phyloP scores from a whole-genome alignment of 2,888 invertebrate species.

The Leptopilina drosophilae region DNA sequence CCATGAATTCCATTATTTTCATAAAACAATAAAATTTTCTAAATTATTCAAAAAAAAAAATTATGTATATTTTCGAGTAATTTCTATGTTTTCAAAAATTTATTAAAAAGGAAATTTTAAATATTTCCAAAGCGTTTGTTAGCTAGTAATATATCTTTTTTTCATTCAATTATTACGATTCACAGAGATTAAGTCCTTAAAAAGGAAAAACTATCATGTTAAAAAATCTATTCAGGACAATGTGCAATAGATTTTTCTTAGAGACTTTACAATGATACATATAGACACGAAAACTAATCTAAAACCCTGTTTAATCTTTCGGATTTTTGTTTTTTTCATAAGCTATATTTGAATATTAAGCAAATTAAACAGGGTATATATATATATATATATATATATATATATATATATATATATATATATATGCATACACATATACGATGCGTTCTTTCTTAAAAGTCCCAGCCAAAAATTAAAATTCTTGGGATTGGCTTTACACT shows the following conservation, averaged over 20 bases:
- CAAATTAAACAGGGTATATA: slow-evolving; percentile 24
- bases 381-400: not conserved
- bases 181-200: not conserved
- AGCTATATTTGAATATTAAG: not conserved
- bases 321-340: not conserved
- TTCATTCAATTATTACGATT: slow-evolving; percentile 4
- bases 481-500: too few species aligned
- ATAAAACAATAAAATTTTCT: not conserved
- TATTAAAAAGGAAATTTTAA: slow-evolving; percentile 4
- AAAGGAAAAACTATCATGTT: slow-evolving; percentile 17
- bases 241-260: slow-evolving; percentile 12
- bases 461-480: too few species aligned
- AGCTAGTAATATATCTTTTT: slow-evolving; percentile 2
- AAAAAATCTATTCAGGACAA: slow-evolving; percentile 6
- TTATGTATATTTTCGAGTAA: not conserved
- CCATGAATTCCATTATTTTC: too few species aligned
- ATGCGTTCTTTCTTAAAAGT: too few species aligned
- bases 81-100: not conserved
- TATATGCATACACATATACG: not conserved
- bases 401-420: not conserved
- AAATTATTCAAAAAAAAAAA: too few species aligned
- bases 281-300: slow-evolving; percentile 20
- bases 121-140: slow-evolving; percentile 24
- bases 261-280: slow-evolving; percentile 9
- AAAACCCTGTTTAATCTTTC: slow-evolving; percentile 35